Conservation (phyloP, 2,113 vertebrate species). For the Forbesichthys agassizii region DNA sequence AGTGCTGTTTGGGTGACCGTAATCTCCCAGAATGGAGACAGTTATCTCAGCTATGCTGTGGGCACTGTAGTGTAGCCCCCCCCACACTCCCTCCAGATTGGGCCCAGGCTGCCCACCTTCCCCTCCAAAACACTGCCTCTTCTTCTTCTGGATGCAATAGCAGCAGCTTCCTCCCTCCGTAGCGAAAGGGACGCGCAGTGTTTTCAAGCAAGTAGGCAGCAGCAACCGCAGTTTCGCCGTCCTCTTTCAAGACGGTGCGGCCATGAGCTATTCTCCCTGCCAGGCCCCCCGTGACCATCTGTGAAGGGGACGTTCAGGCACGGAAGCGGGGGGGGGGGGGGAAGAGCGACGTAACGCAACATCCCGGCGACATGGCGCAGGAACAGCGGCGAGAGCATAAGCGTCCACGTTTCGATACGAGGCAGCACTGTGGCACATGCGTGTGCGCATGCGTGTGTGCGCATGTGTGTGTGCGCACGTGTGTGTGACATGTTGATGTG, state of each 20-base stretch:
- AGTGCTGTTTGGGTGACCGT: constrained; percentile 5
- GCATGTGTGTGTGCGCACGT: background rate
- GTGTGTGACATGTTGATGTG: constrained; percentile 7
- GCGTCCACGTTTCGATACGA: constrained; percentile 22
- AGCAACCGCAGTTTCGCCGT: constrained; percentile 61
- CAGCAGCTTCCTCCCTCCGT: constrained; percentile 65
- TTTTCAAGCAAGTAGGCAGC: constrained; percentile 70
- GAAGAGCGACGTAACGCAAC: constrained; percentile 28
- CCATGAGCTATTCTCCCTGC: background rate
- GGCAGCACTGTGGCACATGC: background rate
- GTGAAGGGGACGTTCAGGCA: constrained; percentile 22
- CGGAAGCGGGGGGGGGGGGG: no score
- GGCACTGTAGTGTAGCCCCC: no score
- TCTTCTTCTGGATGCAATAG: constrained; percentile 76
- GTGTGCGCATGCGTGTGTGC: background rate
- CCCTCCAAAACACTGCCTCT: constrained; percentile 47
- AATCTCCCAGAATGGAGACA: background rate
- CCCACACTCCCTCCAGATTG: background rate
- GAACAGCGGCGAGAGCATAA: background rate
- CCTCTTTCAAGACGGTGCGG: no score
- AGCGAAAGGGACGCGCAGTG: constrained; percentile 67
- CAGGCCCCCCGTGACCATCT: constrained; percentile 39
- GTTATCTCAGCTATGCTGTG: no score
- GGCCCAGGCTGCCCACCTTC: constrained; percentile 55
- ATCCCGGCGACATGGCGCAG: constrained; percentile 22